These are phyloP conservation scores for Chrysotoxum bicinctum DNA, from an alignment of 2,888 invertebrate species.

Conservation along the genomic window DNA sequence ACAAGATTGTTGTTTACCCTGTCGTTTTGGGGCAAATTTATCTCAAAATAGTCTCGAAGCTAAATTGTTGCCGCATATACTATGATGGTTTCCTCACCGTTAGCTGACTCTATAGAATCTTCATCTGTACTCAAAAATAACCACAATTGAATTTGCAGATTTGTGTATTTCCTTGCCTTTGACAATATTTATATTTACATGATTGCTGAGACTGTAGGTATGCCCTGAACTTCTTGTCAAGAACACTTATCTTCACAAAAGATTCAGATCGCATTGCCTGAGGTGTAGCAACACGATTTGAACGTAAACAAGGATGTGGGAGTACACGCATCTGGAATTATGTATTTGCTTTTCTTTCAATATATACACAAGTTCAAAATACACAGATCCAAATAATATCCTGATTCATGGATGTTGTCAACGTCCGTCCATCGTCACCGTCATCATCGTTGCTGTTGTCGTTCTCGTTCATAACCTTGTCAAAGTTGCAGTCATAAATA, in stretches of 20 bases:
- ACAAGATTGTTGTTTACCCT: neutral
- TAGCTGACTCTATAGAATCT: neutral
- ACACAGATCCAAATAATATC: neutral
- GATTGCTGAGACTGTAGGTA: neutral
- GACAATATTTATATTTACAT: conserved; percentile 5
- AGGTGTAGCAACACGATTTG: conserved; percentile 21
- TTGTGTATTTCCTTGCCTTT: conserved; percentile 14
- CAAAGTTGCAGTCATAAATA: conserved; percentile 51
- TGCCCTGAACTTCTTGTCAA: conserved; percentile 18
- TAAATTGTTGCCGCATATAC: conserved; percentile 30
- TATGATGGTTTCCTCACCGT: neutral
- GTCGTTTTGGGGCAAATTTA: conserved; percentile 21
- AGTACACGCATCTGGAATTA: conserved; percentile 13
- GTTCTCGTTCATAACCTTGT: neutral
- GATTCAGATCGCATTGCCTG: conserved; percentile 14
- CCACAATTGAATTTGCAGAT: conserved; percentile 32
- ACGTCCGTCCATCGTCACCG: conserved; percentile 18
- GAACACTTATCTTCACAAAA: conserved; percentile 10
- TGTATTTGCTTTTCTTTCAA: conserved; percentile 10
- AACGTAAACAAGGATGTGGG: conserved; percentile 14
- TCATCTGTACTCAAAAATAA: neutral
- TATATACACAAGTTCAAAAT: neutral
- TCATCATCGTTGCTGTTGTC: neutral
- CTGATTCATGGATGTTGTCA: conserved; percentile 41
- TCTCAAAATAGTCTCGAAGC: conserved; percentile 6